A percentile compares a stretch with the other conserved stretches of the same genome.
These are phyloP conservation scores for Sympetrum striolatum DNA, from an alignment of 2,888 invertebrate species.

Conservation along the genomic window DNA sequence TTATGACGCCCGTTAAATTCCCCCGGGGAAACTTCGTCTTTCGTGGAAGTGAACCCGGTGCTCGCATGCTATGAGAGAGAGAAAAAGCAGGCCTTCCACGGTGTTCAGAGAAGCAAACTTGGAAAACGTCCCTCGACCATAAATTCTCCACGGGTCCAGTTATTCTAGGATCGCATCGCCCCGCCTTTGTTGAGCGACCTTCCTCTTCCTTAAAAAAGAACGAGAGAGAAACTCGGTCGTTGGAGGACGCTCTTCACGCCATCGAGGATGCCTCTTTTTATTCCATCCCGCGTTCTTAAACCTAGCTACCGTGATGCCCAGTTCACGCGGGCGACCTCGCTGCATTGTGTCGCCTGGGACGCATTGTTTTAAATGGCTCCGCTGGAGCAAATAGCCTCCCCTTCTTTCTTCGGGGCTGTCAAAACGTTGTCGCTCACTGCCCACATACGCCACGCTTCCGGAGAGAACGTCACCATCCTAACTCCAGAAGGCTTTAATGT, in stretches of 20 bases:
- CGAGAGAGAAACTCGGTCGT: neutral
- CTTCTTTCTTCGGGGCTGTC: no score
- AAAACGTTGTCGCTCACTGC: no score
- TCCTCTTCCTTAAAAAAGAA: neutral
- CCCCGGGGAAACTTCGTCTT: neutral
- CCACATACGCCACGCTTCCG: no score
- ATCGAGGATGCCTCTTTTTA: neutral
- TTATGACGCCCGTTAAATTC: neutral
- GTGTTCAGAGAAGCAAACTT: neutral
- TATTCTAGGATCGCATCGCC: neutral
- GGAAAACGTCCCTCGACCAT: neutral
- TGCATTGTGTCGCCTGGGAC: no score
- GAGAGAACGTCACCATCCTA: no score
- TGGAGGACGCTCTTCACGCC: neutral
- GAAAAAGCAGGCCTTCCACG: neutral
- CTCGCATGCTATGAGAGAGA: neutral
- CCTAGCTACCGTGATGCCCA: no score
- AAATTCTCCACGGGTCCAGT: neutral
- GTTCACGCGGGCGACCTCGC: no score
- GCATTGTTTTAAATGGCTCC: no score
- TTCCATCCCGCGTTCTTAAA: neutral
- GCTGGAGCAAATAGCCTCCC: no score
- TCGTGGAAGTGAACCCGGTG: neutral
- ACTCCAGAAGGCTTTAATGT: neutral
- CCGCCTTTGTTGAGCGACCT: neutral